phyloP scores from a whole-genome alignment of 1,140 invertebrate genomes.

The Cotesia vestalis region DNA sequence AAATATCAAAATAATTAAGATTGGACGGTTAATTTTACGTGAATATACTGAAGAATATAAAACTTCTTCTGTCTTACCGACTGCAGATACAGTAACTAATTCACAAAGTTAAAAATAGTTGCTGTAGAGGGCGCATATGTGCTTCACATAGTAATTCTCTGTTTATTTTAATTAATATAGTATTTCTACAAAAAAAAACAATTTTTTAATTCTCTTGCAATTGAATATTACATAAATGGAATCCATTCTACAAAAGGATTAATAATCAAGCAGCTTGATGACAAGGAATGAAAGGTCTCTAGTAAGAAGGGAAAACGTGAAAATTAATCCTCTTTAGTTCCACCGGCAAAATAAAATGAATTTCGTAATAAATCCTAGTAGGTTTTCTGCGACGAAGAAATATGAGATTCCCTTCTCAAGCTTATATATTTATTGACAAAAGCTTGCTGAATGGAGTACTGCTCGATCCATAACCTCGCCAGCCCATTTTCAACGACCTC shows the following conservation, averaged over 20 bases:
- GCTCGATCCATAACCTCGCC: constrained; percentile 22
- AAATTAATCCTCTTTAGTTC: constrained; percentile 49
- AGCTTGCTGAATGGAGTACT: constrained; percentile 39
- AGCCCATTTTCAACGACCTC: constrained; percentile 6
- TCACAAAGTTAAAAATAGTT: too few relatives aligned
- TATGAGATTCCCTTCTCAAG: constrained; percentile 43
- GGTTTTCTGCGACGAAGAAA: constrained; percentile 45
- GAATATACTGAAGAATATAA: too few relatives aligned
- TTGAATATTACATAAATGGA: not conserved
- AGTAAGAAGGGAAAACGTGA: constrained; percentile 35
- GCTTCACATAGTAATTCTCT: too few relatives aligned
- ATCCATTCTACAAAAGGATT: not conserved
- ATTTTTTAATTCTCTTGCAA: too few relatives aligned
- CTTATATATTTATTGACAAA: constrained; percentile 50
- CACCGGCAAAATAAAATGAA: constrained; percentile 42
- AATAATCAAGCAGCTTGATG: constrained; percentile 15
- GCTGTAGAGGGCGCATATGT: too few relatives aligned
- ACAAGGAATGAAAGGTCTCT: constrained; percentile 36
- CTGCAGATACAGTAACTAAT: too few relatives aligned
- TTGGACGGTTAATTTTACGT: too few relatives aligned
- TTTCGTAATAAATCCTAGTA: constrained; percentile 47
- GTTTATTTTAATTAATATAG: too few relatives aligned
- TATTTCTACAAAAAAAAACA: too few relatives aligned
- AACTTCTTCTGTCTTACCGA: too few relatives aligned
- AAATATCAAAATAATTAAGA: too few relatives aligned